phyloP scores from a whole-genome alignment of 2,888 invertebrate genomes.

The Drosophila anomalipes region DNA sequence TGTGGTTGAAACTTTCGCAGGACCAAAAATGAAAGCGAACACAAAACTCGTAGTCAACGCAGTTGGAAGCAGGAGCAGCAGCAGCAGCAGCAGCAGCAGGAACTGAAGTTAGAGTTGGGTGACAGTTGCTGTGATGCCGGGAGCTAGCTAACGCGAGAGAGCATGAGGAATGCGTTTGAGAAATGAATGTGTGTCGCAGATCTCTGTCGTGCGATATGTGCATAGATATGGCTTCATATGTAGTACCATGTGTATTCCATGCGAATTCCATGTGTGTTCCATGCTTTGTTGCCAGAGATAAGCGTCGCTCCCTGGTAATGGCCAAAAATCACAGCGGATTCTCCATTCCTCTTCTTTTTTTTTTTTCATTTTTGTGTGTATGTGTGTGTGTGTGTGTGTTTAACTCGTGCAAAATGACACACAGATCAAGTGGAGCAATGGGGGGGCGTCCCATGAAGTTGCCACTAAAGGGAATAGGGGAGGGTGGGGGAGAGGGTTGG shows the following conservation, averaged over 20 bases:
- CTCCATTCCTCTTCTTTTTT: conserved; percentile 21
- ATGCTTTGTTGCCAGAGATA: conserved; percentile 65
- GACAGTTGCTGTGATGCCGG: conserved; percentile 12
- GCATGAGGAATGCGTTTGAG: conserved; percentile 66
- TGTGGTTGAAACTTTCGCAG: conserved; percentile 64
- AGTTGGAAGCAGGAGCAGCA: neutral
- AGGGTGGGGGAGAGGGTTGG: conserved; percentile 9
- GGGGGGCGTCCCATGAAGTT: conserved; percentile 39
- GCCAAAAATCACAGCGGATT: conserved; percentile 77
- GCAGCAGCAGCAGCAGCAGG: neutral
- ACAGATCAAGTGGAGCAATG: conserved; percentile 64
- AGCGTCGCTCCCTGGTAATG: conserved; percentile 71
- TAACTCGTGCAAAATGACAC: conserved; percentile 61
- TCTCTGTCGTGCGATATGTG: conserved; percentile 65
- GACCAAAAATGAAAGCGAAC: conserved; percentile 31
- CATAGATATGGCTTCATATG: conserved; percentile 66
- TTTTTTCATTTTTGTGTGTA: conserved; percentile 6
- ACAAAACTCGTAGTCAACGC: conserved; percentile 6
- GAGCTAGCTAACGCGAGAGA: conserved; percentile 5
- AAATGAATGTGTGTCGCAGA: conserved; percentile 66
- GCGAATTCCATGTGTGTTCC: conserved; percentile 47
- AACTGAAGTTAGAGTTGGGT: conserved; percentile 1
- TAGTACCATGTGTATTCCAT: conserved; percentile 43
- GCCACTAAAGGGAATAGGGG: neutral
- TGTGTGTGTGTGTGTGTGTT: conserved; percentile 19